Conservation (phyloP, 2,888 invertebrate species). For the Eupithecia pulchellata region DNA sequence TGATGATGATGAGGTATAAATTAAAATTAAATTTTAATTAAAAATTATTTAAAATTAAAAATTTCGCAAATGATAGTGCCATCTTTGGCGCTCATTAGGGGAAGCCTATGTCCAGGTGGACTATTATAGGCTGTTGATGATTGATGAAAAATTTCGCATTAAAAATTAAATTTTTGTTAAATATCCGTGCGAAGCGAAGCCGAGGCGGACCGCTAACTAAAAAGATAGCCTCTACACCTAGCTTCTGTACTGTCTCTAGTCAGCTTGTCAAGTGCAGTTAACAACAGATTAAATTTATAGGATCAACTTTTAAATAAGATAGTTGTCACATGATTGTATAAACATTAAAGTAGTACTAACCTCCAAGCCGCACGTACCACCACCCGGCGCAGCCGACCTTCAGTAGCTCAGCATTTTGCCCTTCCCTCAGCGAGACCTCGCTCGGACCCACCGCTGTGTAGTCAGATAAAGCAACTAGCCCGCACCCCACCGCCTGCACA, state of each 20-base stretch:
- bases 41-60: too few relatives aligned
- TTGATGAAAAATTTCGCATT: too few relatives aligned
- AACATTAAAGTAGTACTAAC: slow-evolving; percentile 71
- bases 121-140: too few relatives aligned
- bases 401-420: slow-evolving; percentile 94
- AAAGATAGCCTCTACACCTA: background rate
- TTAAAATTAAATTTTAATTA: too few relatives aligned
- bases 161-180: too few relatives aligned
- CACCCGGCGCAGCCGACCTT: slow-evolving; percentile 98
- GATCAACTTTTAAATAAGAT: background rate
- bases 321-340: background rate
- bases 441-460: slow-evolving; percentile 96
- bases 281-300: background rate
- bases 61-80: too few relatives aligned
- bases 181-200: too few relatives aligned
- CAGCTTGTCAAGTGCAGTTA: background rate
- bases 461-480: slow-evolving; percentile 95
- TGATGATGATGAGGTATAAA: too few relatives aligned
- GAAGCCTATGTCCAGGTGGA: too few relatives aligned
- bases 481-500: slow-evolving; percentile 88
- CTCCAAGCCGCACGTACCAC: slow-evolving; percentile 96
- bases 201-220: too few relatives aligned
- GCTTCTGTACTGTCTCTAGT: background rate
- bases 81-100: too few relatives aligned
- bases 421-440: slow-evolving; percentile 95